These are phyloP conservation scores for Uropetala carovei DNA, from an alignment of 2,888 invertebrate species.

Conservation along the genomic window DNA sequence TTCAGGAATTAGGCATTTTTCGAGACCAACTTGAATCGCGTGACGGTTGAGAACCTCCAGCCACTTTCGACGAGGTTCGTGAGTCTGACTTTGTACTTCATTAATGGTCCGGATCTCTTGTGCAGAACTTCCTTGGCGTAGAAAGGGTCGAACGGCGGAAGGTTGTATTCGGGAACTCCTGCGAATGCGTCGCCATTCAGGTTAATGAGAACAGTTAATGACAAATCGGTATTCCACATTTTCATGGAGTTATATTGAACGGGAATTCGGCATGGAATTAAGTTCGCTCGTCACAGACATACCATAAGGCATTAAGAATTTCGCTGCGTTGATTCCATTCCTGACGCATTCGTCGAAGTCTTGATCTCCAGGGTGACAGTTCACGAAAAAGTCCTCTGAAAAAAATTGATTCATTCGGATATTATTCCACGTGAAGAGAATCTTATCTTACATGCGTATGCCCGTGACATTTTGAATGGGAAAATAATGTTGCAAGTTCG, in stretches of 20 bases:
- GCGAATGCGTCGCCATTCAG: background rate
- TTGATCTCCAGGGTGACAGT: slow-evolving; percentile 80
- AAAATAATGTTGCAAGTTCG: too few species aligned
- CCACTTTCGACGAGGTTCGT: slow-evolving; percentile 86
- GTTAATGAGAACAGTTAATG: background rate
- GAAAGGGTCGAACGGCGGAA: slow-evolving; percentile 88
- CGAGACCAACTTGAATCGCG: slow-evolving; percentile 81
- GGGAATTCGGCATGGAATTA: background rate
- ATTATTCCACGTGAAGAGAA: too few species aligned
- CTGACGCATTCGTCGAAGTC: slow-evolving; percentile 86
- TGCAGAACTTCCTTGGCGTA: slow-evolving; percentile 82
- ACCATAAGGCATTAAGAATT: slow-evolving; percentile 85
- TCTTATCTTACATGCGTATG: too few species aligned
- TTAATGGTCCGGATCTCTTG: slow-evolving; percentile 79
- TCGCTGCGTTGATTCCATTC: slow-evolving; percentile 83
- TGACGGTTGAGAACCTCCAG: slow-evolving; percentile 86
- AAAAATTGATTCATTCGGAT: background rate
- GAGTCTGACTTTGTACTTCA: slow-evolving; percentile 84
- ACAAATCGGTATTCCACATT: background rate
- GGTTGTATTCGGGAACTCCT: slow-evolving; percentile 85
- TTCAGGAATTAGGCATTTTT: background rate
- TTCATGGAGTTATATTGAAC: background rate
- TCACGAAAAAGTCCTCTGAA: slow-evolving; percentile 75
- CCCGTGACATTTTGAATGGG: too few species aligned
- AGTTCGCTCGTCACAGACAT: slow-evolving; percentile 68